Evolutionary conservation across 2,888 invertebrate genomes (phyloP).

Genomic region (Tanypteryx hageni): DNA sequence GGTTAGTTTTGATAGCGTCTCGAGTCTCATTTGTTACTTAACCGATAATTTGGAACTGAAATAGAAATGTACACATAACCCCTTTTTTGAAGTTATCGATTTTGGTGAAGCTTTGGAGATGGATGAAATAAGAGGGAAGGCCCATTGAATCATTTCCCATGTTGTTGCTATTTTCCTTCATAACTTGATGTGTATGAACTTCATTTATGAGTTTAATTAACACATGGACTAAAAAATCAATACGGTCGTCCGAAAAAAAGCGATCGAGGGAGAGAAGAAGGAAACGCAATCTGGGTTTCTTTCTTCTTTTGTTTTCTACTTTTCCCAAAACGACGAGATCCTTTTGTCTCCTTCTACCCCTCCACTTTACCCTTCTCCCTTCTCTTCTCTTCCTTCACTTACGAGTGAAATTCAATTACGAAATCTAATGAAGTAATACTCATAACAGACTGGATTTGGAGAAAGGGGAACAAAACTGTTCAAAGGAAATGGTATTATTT

Average conservation of each 20-base stretch:
- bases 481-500: neutral
- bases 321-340: neutral
- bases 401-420: neutral
- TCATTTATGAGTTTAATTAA: constrained; percentile 28
- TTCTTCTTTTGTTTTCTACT: neutral
- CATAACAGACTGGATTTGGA: neutral
- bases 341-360: neutral
- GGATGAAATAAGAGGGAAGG: neutral
- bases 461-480: neutral
- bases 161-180: neutral
- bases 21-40: no score
- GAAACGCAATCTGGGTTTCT: neutral
- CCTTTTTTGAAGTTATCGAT: no score
- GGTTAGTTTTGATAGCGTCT: no score
- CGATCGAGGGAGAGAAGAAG: neutral
- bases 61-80: no score
- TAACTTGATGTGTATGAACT: neutral
- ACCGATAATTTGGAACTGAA: no score
- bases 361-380: neutral
- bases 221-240: neutral
- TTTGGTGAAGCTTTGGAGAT: neutral
- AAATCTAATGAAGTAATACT: constrained; percentile 29
- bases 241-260: neutral
- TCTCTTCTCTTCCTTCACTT: neutral
- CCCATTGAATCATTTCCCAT: no score